Base-by-base conservation (phyloP, 1,140 invertebrate species). In the Contarinia nasturtii region DNA sequence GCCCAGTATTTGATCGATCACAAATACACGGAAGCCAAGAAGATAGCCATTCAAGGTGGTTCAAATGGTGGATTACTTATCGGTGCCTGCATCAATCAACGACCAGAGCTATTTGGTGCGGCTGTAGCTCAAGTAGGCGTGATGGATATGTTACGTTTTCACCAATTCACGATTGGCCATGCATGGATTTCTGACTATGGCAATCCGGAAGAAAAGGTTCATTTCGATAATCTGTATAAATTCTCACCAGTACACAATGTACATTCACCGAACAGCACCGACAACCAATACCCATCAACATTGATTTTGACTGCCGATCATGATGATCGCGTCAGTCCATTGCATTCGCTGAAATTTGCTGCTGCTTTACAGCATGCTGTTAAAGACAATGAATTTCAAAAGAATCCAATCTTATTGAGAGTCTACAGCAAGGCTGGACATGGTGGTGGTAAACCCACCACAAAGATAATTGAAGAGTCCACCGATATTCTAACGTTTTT, bases 171-270 rank as follows among this genome's bases (percentile, higher is more conserved):
- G 1, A 93, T 97, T 60, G 95, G 94, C 1, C 82, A 89, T 66
- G 86, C 89, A 22, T 98, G 95, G 95, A 80, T 80, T 33, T 87
- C 89, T 1, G 95, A 99, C 67, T 99, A 86, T 68, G 95, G 95
- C 14, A 84, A 78, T 65, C 80, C 91, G 2, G 89, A 94, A 52
- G 79, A 91, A 50, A 69, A 78, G 52, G 78, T 88, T 38, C 80
- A 96, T 52, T 98, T 97, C 60, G 70, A 87, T 17, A 86, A 85
- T 67, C 64, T 97, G 10, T 72, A 81, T 21, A 91, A 90, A 67
- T 94, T 87, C 68, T 98, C 94, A 10, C 95, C 95, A 1, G 67
- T 98, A 8, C 94, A 99, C 66, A 98, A 96, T 63, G 79, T 98
- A 7, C 68, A 69, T 42, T 57, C 76, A 15, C 86, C 87, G 1